phyloP scores from a whole-genome alignment of 2,797 vertebrate species.

The Artibeus jamaicensis region DNA sequence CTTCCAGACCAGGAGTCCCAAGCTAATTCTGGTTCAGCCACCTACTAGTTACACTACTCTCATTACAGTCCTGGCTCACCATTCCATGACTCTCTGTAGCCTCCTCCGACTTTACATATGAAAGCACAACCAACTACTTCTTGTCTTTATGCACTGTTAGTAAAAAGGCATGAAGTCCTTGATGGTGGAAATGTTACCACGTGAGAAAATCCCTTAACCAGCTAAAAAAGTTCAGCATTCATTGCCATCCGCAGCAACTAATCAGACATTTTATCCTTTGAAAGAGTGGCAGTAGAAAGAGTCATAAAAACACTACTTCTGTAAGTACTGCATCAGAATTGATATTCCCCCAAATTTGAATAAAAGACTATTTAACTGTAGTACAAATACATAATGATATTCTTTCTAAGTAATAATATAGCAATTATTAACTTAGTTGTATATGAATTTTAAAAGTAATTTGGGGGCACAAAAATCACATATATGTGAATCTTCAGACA shows the following conservation, averaged over 20 bases:
- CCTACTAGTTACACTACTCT: neutral
- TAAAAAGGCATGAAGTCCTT: neutral
- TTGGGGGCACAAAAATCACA: neutral
- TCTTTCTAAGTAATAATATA: neutral
- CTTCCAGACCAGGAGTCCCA: neutral
- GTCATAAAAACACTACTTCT: slow-evolving; percentile 5
- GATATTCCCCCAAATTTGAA: neutral
- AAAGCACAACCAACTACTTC: neutral
- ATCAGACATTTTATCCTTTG: neutral
- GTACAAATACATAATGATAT: neutral
- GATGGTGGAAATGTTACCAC: neutral
- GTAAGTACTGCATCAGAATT: slow-evolving; percentile 14
- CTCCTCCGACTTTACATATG: neutral
- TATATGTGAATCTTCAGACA: neutral
- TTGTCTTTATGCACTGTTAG: neutral
- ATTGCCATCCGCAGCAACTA: neutral
- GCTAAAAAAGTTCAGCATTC: neutral
- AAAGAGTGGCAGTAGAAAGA: neutral
- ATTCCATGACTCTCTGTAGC: neutral
- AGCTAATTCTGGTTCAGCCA: neutral
- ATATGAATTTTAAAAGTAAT: slow-evolving; percentile 3
- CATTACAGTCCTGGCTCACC: neutral
- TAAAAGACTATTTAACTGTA: neutral
- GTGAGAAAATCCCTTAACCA: slow-evolving; percentile 29
- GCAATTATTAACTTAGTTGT: neutral